Evolutionary conservation across 2,113 vertebrate genomes (phyloP).

Genomic region (Daphoenositta chrysoptera): DNA sequence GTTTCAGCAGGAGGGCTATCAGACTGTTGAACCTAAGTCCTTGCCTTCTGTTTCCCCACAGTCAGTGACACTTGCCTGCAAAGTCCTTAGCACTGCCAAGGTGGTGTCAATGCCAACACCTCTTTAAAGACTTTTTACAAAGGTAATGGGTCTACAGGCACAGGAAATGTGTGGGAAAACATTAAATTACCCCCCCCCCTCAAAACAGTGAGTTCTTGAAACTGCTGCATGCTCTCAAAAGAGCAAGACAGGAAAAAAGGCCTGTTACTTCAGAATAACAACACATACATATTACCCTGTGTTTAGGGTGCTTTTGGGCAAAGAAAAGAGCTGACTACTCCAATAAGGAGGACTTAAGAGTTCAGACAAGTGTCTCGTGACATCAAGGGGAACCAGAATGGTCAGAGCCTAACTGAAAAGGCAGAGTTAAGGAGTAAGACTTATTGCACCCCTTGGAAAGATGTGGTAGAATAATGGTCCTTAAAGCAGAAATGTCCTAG

Average conservation of each 20-base stretch:
- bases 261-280: background rate
- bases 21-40: background rate
- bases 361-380: background rate
- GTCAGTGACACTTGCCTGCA: background rate
- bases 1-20: background rate
- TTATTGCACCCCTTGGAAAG: background rate
- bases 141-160: background rate
- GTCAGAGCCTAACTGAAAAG: background rate
- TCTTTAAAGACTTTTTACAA: background rate
- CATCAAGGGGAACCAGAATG: background rate
- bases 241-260: background rate
- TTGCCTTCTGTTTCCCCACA: background rate
- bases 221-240: background rate
- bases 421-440: background rate
- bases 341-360: background rate
- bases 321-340: background rate
- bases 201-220: background rate
- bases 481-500: background rate
- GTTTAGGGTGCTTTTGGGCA: background rate
- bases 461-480: background rate
- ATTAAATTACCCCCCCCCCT: background rate
- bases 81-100: background rate
- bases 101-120: background rate
- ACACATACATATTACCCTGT: fast-evolving
- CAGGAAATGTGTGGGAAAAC: background rate